phyloP scores from a whole-genome alignment of 2,113 vertebrate genomes.

The Callipepla squamata region DNA sequence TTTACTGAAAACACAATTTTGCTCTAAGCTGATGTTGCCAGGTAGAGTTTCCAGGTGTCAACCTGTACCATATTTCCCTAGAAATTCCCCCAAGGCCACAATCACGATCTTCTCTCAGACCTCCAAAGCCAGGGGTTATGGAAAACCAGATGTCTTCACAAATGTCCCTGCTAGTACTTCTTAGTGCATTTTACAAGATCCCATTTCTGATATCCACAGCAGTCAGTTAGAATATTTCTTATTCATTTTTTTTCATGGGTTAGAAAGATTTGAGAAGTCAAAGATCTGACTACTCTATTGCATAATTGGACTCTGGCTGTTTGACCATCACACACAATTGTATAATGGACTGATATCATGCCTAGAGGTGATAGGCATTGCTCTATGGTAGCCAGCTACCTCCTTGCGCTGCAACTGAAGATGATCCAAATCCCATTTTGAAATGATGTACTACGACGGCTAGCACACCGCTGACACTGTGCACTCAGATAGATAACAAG shows the following conservation, averaged over 20 bases:
- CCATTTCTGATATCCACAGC: background rate
- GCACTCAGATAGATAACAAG: background rate
- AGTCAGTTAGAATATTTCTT: background rate
- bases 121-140: background rate
- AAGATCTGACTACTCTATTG: background rate
- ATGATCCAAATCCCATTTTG: background rate
- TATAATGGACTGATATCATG: background rate
- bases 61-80: background rate
- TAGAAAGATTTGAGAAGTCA: background rate
- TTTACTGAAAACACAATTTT: background rate
- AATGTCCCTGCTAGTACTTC: background rate
- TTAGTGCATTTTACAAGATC: background rate
- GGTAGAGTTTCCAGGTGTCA: background rate
- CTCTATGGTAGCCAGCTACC: background rate
- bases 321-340: background rate
- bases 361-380: background rate
- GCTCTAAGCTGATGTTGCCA: background rate
- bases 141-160: background rate
- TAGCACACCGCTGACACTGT: background rate
- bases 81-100: background rate
- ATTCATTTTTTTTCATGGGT: background rate
- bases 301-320: background rate
- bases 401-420: background rate
- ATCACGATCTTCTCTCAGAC: background rate
- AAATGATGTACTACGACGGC: background rate